Conservation (phyloP, 2,888 invertebrate genomes). For the Chromoteleia sp. region DNA sequence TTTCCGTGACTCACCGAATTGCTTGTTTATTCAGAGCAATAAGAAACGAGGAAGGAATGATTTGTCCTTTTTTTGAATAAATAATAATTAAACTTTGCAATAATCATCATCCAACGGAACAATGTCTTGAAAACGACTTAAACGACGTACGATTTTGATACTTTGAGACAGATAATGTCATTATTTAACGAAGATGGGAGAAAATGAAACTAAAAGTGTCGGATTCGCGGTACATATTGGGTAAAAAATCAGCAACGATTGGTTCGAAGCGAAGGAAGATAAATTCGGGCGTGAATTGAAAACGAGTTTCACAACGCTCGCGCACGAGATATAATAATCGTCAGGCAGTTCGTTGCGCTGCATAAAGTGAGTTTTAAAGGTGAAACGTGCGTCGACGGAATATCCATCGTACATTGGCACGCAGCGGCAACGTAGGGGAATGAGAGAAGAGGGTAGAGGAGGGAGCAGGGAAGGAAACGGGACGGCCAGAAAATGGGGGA, state of each 20-base stretch:
- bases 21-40: too few species aligned
- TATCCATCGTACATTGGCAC: conserved; percentile 65
- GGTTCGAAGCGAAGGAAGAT: conserved; percentile 17
- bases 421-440: conserved; percentile 44
- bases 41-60: too few species aligned
- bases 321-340: conserved; percentile 51
- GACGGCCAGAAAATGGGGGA: conserved; percentile 66
- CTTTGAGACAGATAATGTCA: background rate
- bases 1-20: too few species aligned
- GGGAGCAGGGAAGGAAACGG: conserved; percentile 50
- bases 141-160: too few species aligned
- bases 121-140: too few species aligned
- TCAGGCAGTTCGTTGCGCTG: conserved; percentile 48
- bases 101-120: too few species aligned
- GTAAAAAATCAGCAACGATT: background rate
- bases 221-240: background rate
- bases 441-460: conserved; percentile 20
- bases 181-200: background rate
- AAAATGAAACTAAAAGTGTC: background rate
- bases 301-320: conserved; percentile 43
- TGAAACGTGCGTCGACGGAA: conserved; percentile 64
- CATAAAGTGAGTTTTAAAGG: conserved; percentile 62
- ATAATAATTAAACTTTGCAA: too few species aligned
- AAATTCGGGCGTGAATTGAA: conserved; percentile 47
- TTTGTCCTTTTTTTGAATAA: too few species aligned